These are phyloP conservation scores for Agriopis leucophaearia DNA, from an alignment of 2,888 invertebrate species.

Conservation along the genomic window DNA sequence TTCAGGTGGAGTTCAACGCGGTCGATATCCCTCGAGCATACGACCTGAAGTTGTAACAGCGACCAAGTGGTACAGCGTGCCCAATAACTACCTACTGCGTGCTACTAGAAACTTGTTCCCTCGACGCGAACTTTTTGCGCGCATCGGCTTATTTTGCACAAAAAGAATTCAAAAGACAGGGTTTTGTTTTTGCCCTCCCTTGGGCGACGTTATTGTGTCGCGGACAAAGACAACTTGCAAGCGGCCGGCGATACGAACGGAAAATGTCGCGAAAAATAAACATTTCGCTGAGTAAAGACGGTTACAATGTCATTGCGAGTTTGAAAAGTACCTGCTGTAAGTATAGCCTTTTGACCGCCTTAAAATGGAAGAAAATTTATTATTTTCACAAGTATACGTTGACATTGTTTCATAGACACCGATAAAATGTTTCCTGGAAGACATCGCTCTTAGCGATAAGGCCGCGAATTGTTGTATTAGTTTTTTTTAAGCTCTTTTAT, in stretches of 20 bases:
- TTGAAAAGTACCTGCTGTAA: neutral
- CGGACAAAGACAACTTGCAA: constrained; percentile 28
- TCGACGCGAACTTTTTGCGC: constrained; percentile 27
- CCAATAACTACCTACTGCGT: no score
- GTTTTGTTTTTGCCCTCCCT: constrained; percentile 32
- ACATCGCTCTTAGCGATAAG: no score
- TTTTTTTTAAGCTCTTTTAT: no score
- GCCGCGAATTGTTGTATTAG: no score
- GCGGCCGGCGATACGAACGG: constrained; percentile 15
- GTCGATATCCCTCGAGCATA: no score
- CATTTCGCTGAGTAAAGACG: constrained; percentile 4
- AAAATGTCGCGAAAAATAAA: constrained; percentile 16
- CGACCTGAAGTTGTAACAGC: no score
- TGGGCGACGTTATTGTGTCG: constrained; percentile 31
- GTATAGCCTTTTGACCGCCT: neutral
- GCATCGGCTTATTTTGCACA: constrained; percentile 28
- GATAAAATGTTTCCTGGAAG: no score
- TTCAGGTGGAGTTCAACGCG: no score
- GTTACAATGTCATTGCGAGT: constrained; percentile 7
- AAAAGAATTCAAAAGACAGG: constrained; percentile 29
- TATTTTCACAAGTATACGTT: neutral
- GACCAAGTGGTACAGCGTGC: no score
- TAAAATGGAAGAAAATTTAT: no score
- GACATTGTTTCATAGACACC: no score
- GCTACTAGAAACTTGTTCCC: constrained; percentile 23